phyloP scores from a whole-genome alignment of 2,888 invertebrate genomes.

The Capitulum mitella region DNA sequence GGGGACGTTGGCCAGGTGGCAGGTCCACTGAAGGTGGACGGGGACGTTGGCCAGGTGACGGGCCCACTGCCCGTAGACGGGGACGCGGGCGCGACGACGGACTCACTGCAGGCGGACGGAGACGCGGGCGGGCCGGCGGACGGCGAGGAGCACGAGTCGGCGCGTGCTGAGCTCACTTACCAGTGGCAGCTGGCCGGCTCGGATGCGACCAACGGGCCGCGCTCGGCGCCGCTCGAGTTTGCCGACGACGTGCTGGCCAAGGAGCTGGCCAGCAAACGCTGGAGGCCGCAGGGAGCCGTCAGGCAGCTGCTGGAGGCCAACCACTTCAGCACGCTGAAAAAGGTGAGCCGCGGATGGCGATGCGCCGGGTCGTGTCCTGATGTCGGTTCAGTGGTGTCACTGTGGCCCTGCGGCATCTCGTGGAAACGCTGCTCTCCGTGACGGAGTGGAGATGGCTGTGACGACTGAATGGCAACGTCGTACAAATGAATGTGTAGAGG shows the following conservation, averaged over 20 bases:
- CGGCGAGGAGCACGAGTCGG: background rate
- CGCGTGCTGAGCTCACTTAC: background rate
- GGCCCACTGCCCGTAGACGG: too few species aligned
- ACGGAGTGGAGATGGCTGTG: too few species aligned
- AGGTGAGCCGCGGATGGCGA: background rate
- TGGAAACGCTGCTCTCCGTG: too few species aligned
- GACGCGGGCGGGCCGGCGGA: background rate
- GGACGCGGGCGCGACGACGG: too few species aligned
- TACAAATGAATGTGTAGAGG: too few species aligned
- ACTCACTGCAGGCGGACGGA: background rate
- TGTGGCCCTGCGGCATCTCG: too few species aligned
- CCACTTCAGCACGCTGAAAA: background rate
- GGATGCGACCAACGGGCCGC: background rate
- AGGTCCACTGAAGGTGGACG: too few species aligned
- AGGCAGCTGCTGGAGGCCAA: background rate
- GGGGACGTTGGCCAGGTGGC: too few species aligned
- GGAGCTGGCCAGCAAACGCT: background rate
- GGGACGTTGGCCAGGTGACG: too few species aligned
- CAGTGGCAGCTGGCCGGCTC: background rate
- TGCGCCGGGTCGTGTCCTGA: too few species aligned
- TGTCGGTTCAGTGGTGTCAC: too few species aligned
- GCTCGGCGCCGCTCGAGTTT: background rate
- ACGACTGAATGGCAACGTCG: too few species aligned
- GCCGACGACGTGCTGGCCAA: background rate
- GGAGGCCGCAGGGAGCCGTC: background rate